Evolutionary conservation across 2,113 vertebrate species (phyloP).

Genomic region (Gavialis gangeticus): DNA sequence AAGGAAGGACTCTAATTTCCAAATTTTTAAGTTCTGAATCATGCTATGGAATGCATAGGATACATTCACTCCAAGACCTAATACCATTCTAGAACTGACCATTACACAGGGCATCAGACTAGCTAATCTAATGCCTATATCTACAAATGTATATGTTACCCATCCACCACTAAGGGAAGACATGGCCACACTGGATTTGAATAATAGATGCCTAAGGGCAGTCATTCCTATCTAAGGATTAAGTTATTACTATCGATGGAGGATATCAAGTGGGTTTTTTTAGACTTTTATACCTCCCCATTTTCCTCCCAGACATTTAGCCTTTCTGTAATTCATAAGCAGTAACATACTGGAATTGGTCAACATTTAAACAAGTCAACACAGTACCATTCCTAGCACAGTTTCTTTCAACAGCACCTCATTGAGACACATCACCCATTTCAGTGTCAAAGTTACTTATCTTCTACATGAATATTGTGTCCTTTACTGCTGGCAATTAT

Average conservation of each 20-base stretch:
- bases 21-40: too few relatives aligned
- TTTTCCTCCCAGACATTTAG: background rate
- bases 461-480: background rate
- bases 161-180: background rate
- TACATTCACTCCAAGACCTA: too few relatives aligned
- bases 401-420: background rate
- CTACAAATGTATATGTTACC: background rate
- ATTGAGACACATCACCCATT: background rate
- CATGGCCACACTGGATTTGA: background rate
- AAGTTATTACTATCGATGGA: background rate
- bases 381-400: background rate
- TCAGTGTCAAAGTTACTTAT: background rate
- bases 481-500: background rate
- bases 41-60: too few relatives aligned
- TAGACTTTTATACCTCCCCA: background rate
- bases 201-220: background rate
- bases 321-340: background rate
- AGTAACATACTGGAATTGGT: background rate
- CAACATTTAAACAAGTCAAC: background rate
- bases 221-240: background rate
- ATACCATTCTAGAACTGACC: too few relatives aligned
- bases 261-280: background rate
- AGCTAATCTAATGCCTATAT: background rate
- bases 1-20: too few relatives aligned
- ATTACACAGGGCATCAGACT: background rate